phyloP scores from a whole-genome alignment of 2,797 vertebrate genomes.

The Ctenosaura bakeri region DNA sequence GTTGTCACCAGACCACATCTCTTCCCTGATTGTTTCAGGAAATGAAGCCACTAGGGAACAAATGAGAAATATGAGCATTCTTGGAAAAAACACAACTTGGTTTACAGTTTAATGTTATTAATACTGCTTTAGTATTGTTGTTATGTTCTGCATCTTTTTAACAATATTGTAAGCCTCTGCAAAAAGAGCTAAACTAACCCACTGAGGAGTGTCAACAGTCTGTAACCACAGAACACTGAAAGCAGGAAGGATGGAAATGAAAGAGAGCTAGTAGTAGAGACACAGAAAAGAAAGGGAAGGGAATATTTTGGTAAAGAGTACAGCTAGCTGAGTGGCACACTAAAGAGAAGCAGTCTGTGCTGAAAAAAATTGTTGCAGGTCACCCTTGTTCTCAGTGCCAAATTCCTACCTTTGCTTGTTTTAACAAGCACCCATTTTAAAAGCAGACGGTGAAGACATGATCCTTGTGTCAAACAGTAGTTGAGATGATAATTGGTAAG shows the following conservation, averaged over 20 bases:
- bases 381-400: not conserved
- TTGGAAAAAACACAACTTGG: too few relatives aligned
- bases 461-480: slow-evolving; percentile 24
- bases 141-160: too few relatives aligned
- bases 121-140: too few relatives aligned
- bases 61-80: not conserved
- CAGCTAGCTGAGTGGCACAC: not conserved
- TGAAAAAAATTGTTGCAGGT: not conserved
- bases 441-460: slow-evolving; percentile 6
- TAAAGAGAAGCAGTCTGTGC: not conserved
- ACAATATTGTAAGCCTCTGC: too few relatives aligned
- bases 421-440: slow-evolving; percentile 23
- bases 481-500: slow-evolving; percentile 15
- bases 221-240: not conserved
- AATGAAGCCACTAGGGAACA: not conserved
- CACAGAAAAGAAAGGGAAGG: not conserved
- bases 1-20: not conserved
- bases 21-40: not conserved
- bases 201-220: not conserved
- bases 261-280: not conserved
- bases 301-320: not conserved
- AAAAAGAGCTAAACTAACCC: not conserved
- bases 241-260: too few relatives aligned
- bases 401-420: slow-evolving; percentile 23
- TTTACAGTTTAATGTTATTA: too few relatives aligned